Evolutionary conservation across 2,888 invertebrate species (phyloP).

Genomic region (Morpho deidamia): DNA sequence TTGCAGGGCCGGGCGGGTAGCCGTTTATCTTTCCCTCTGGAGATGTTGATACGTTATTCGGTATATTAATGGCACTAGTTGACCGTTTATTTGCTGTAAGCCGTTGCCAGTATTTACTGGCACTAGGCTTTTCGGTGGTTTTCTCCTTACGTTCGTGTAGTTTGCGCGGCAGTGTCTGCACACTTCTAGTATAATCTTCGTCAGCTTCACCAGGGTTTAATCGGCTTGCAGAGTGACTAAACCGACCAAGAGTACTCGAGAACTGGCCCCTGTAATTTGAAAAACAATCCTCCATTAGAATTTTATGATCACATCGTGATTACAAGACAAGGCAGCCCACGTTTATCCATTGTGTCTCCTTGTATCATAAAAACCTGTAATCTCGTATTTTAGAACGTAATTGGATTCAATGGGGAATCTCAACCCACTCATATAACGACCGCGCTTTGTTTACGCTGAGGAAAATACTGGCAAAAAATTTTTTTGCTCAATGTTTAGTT

Average conservation of each 20-base stretch:
- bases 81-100: conserved; percentile 76
- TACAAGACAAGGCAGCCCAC: conserved; percentile 47
- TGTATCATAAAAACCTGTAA: conserved; percentile 58
- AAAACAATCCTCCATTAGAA: conserved; percentile 37
- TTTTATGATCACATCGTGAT: conserved; percentile 45
- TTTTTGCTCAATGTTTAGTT: too few relatives aligned
- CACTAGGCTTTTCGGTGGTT: conserved; percentile 58
- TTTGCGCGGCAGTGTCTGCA: conserved; percentile 88
- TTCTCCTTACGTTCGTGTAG: conserved; percentile 74
- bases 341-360: conserved; percentile 52
- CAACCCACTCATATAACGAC: conserved; percentile 58
- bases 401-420: conserved; percentile 65
- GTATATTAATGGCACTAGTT: conserved; percentile 83
- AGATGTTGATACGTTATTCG: conserved; percentile 56
- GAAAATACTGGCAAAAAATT: conserved; percentile 22
- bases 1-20: conserved; percentile 81
- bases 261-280: conserved; percentile 81
- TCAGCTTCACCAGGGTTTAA: conserved; percentile 75
- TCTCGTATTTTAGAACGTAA: conserved; percentile 53
- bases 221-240: conserved; percentile 89
- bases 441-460: conserved; percentile 57
- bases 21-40: conserved; percentile 65
- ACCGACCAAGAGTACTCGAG: conserved; percentile 87
- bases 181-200: conserved; percentile 78
- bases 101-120: conserved; percentile 67